phyloP scores from a whole-genome alignment of 2,113 vertebrate species.

The Notarius lentiginosus region DNA sequence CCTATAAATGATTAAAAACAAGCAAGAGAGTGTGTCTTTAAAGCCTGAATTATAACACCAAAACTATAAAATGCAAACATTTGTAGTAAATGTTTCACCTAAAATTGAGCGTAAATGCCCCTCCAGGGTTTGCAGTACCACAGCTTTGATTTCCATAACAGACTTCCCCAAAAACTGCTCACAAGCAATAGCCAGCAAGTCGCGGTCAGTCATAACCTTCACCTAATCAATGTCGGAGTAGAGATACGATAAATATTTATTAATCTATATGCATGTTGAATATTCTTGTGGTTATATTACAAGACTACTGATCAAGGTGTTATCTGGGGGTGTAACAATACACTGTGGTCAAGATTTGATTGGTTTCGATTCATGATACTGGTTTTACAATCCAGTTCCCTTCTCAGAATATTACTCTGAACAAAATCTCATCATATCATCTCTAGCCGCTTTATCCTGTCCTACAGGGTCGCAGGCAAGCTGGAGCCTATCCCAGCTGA shows the following conservation, averaged over 20 bases:
- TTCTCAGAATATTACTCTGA: no score
- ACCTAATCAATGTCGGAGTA: conserved; percentile 70
- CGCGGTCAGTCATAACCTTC: conserved; percentile 91
- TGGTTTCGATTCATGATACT: not conserved
- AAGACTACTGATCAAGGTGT: not conserved
- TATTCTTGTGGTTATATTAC: not conserved
- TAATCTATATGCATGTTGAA: not conserved
- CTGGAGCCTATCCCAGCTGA: no score
- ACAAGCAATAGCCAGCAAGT: conserved; percentile 87
- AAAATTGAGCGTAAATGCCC: conserved; percentile 94
- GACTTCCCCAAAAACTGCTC: conserved; percentile 95
- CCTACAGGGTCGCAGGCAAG: no score
- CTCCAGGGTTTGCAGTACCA: conserved; percentile 90
- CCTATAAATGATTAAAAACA: conserved; percentile 67
- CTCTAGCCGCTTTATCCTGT: no score
- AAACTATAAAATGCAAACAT: not conserved
- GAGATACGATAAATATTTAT: not conserved
- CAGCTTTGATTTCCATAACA: conserved; percentile 86
- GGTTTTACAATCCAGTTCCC: not conserved
- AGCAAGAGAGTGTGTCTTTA: not conserved
- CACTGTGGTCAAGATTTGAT: not conserved
- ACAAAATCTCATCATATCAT: no score
- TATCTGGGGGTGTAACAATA: not conserved
- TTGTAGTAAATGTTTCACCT: conserved; percentile 67
- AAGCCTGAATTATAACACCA: not conserved